phyloP scores from a whole-genome alignment of 2,113 vertebrate species.

The Pomatorhinus ruficollis region DNA sequence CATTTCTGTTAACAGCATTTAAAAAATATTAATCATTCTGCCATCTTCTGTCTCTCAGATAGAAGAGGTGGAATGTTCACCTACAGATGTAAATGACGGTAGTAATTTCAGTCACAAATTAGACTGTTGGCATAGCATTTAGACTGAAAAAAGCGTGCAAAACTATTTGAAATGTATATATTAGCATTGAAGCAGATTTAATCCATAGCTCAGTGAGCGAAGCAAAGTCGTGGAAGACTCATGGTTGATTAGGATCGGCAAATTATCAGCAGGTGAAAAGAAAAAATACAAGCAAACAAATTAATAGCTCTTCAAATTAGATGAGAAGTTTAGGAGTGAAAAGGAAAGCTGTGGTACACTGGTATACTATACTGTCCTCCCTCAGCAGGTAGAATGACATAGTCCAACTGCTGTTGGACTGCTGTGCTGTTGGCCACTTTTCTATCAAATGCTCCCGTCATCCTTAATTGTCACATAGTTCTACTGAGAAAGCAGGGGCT shows the following conservation, averaged over 20 bases:
- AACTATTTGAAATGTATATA: neutral
- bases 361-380: neutral
- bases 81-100: neutral
- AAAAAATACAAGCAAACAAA: neutral
- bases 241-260: neutral
- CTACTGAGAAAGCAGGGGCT: neutral
- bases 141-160: neutral
- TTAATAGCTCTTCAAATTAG: neutral
- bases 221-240: neutral
- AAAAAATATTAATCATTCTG: conserved; percentile 29
- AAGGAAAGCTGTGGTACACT: neutral
- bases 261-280: neutral
- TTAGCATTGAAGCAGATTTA: neutral
- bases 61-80: neutral
- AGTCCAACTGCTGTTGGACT: neutral
- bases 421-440: neutral
- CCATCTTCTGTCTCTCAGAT: conserved; percentile 42
- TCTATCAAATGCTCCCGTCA: neutral
- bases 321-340: neutral
- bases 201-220: neutral
- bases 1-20: conserved; percentile 53
- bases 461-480: neutral
- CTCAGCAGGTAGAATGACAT: neutral
- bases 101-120: neutral
- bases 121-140: neutral